Base-by-base conservation (phyloP, 2,113 vertebrate species). In the Neogale vison region DNA sequence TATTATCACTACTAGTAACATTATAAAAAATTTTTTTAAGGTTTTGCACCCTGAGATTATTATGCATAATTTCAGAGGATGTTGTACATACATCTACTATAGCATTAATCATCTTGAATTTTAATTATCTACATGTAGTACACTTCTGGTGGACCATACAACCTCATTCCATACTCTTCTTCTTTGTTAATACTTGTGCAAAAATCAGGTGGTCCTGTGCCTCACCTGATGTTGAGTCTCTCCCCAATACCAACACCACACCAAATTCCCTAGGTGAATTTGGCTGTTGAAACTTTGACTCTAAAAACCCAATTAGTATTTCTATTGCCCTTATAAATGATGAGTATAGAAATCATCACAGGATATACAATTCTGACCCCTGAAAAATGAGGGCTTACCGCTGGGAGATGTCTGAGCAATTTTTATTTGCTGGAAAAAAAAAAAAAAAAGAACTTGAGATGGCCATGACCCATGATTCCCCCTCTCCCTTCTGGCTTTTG, bases 81-180 rank as follows among this genome's bases (percentile, higher is more conserved):
- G 45, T 42, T 87, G 14, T 21, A 57, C 1, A 2, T 3, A 45
- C 0, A 36, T n/a, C 23, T 59, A 79, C 24, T 29, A n/a, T 31
- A 92, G 34, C 11, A 72, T 31, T 36, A 52, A 34, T 29, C 50
- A 21, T 42, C 24, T 59, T n/a, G 23, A 74, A 39, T 76, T 50
- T 13, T 0, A 26, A 4, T 39, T 34, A 74, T 55, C 11, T 71
- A 1, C 45, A 1, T 4, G 3, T 15, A 59, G 6, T 26, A 52
- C 18, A 52, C 24, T 29, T 86, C 34, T 71, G 10, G 7, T 15
- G 23, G 34, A 74, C 61, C 79, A 23, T 20, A 67, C 10, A 71
- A 45, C 47, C 29, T 1, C 29, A 18, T 67, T 77, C 6, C 21
- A 24, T 42, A 26, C 2, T 8, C n/a, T 26, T 26, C 1, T 69